Base-by-base conservation (phyloP, 2,113 vertebrate species). In the Gobiocypris rarus region DNA sequence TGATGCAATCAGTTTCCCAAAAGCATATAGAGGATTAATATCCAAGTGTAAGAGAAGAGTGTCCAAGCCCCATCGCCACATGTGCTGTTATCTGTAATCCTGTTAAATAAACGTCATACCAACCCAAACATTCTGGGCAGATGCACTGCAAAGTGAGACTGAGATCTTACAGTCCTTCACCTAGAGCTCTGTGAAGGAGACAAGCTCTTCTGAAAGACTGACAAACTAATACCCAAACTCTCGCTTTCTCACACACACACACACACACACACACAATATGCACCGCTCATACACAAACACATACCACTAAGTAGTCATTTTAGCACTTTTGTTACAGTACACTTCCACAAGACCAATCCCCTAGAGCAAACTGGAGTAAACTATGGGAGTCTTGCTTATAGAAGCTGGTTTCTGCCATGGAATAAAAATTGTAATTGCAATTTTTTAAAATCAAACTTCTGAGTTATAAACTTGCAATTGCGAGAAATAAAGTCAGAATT, bases 11-110 rank as follows among this genome's bases (percentile, higher is more conserved):
- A 56, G 50, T 45, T 75, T 84, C 84, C 70, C 69, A 74, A 43
- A 38, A 67, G 82, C 71, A 77, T 75, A 63, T 65, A 77, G 63
- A 85, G 86, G 86, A 83, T 87, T 87, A 83, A 85, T 81, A 80
- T 80, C 84, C 48, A 75, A 83, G 67, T 77, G 83, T 59, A 63
- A 58, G 71, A 75, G 84, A 82, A 79, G 63, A 77, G 83, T 58
- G 81, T 85, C 56, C 69, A 56, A 85, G 69, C 67, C 31, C 65
- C 75, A 48, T 69, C 70, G 83, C 75, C 82, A 77, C 81, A 81
- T 75, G 86, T 85, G 67, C 65, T 73, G 67, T 81, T 85, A 87
- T 87, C 84, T 67, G 59, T 81, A 67, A 81, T 81, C 78, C 59
- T 67, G 78, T 81, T 81, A 81, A 81, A 81, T 81, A 65, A 81